Evolutionary conservation across 2,888 invertebrate genomes (phyloP).

Genomic region (Caenorhabditis sp.): DNA sequence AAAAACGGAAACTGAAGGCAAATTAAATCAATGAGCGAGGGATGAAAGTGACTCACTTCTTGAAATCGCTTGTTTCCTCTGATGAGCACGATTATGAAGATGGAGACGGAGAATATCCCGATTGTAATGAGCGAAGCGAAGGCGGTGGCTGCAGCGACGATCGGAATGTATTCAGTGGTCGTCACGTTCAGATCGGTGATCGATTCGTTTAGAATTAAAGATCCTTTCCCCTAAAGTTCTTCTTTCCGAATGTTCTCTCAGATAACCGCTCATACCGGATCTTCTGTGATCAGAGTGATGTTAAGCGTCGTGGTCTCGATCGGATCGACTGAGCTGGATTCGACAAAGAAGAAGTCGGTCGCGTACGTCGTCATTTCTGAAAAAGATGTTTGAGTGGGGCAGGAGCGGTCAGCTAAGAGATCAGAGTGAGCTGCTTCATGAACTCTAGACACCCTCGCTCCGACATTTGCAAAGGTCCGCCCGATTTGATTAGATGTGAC

Average conservation of each 20-base stretch:
- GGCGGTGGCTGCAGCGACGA: constrained; percentile 49
- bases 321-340: not conserved
- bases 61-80: constrained; percentile 56
- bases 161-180: constrained; percentile 58
- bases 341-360: constrained; percentile 2
- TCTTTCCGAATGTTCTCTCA: not conserved
- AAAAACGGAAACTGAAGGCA: constrained; percentile 64
- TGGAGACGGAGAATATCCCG: constrained; percentile 44
- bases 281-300: constrained; percentile 26
- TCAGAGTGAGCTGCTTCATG: constrained; percentile 9
- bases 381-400: not conserved
- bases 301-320: constrained; percentile 25
- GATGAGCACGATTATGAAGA: constrained; percentile 54
- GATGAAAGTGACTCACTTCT: constrained; percentile 37
- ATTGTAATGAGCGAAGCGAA: constrained; percentile 49
- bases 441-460: constrained; percentile 17
- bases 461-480: constrained; percentile 12
- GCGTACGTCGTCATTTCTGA: constrained; percentile 16
- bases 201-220: constrained; percentile 53
- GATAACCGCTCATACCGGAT: constrained; percentile 20
- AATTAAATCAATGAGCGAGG: too few relatives aligned
- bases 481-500: constrained; percentile 24
- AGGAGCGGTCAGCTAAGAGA: too few relatives aligned
- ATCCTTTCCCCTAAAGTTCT: constrained; percentile 46
- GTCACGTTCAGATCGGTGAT: constrained; percentile 59